These are phyloP conservation scores for Rhinolophus ferrumequinum DNA, from an alignment of 2,113 vertebrate genomes.

Conservation along the genomic window DNA sequence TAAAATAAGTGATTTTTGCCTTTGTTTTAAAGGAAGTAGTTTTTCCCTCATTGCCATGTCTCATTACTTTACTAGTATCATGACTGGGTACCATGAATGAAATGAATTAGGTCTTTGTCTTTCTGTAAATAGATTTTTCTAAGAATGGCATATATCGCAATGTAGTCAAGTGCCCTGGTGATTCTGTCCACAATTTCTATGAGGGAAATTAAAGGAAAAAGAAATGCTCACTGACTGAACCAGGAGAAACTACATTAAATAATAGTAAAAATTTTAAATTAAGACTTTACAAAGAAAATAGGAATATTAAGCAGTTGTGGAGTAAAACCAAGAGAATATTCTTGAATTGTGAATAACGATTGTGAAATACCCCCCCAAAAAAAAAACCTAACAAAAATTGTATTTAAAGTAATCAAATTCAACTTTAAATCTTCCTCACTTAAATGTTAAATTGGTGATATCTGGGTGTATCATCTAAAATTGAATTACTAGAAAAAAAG, in stretches of 20 bases:
- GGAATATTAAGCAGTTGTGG: not conserved
- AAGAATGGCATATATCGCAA: not conserved
- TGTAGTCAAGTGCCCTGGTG: not conserved
- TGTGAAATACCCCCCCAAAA: not conserved
- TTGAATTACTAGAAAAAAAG: not conserved
- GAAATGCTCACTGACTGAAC: not conserved
- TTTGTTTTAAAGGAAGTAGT: not conserved
- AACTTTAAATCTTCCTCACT: not conserved
- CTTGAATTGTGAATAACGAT: not conserved
- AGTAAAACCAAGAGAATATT: not conserved
- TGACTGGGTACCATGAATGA: not conserved
- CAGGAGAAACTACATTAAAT: not conserved
- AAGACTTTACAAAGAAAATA: conserved; percentile 2
- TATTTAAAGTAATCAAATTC: not conserved
- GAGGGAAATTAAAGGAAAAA: conserved; percentile 4
- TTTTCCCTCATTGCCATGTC: conserved; percentile 4
- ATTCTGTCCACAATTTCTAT: conserved; percentile 15
- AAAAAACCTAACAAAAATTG: not conserved
- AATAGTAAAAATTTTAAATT: not conserved
- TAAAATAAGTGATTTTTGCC: not conserved
- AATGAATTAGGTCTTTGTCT: conserved; percentile 10
- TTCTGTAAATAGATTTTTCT: conserved; percentile 38
- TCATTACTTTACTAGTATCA: not conserved
- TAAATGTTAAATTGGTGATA: not conserved
- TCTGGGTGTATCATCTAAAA: not conserved